Conservation (phyloP, 64 coral and sea anemone species). For the Stichodactyla mertensii region DNA sequence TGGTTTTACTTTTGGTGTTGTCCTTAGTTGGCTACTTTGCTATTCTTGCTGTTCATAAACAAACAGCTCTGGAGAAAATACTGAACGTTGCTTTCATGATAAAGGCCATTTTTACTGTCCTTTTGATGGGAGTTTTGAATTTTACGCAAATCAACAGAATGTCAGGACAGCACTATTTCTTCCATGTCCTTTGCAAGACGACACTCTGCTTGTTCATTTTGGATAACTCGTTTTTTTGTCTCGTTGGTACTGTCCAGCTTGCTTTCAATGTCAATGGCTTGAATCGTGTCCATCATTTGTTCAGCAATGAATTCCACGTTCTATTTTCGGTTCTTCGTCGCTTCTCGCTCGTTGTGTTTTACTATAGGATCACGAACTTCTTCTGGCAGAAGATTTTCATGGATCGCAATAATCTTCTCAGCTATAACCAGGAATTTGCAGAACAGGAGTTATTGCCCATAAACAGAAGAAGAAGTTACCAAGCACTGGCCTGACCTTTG, state of each 20-base stretch:
- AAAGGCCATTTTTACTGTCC: background rate
- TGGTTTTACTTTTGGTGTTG: background rate
- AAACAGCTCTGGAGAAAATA: background rate
- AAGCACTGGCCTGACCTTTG: background rate
- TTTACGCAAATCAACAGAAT: background rate
- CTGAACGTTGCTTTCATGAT: background rate
- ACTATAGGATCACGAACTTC: slow-evolving; percentile 2
- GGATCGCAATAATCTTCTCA: slow-evolving; percentile 21
- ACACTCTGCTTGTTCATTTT: background rate
- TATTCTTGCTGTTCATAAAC: background rate
- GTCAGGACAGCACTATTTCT: background rate
- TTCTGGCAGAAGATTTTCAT: slow-evolving; percentile 27
- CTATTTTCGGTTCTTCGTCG: slow-evolving; percentile 1
- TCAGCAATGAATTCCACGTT: slow-evolving; percentile 2
- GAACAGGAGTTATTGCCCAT: background rate
- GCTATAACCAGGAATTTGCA: slow-evolving; percentile 5
- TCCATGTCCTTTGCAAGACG: background rate
- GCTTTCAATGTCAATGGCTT: slow-evolving; percentile 17
- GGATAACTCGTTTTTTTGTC: background rate
- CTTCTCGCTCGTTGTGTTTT: background rate
- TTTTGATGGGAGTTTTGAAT: slow-evolving; percentile 7
- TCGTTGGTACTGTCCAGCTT: slow-evolving; percentile 4
- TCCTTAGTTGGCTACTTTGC: background rate
- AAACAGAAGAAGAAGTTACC: background rate
- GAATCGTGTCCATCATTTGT: background rate